phyloP scores from a whole-genome alignment of 2,888 invertebrate genomes.

The Callyntrura sp. region DNA sequence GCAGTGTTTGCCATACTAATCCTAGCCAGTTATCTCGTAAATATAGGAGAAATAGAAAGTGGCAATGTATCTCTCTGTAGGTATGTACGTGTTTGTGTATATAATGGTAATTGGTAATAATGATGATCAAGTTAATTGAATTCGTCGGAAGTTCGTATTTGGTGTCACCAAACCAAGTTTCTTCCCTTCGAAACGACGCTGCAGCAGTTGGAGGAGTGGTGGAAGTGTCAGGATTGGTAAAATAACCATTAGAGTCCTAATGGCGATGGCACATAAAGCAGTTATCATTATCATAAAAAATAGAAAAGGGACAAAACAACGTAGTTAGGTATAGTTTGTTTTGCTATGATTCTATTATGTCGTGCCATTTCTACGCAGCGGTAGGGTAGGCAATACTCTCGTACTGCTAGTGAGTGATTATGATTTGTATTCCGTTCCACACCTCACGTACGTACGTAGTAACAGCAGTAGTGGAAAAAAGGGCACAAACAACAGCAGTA shows the following conservation, averaged over 20 bases:
- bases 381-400: background rate
- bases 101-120: too few relatives aligned
- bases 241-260: slow-evolving; percentile 43
- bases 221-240: background rate
- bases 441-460: too few relatives aligned
- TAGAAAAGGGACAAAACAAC: background rate
- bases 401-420: too few relatives aligned
- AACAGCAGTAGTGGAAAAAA: too few relatives aligned
- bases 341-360: background rate
- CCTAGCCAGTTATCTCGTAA: slow-evolving; percentile 1
- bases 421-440: too few relatives aligned
- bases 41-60: slow-evolving; percentile 4
- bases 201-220: background rate
- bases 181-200: too few relatives aligned
- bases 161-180: slow-evolving; percentile 28
- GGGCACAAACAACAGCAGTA: background rate
- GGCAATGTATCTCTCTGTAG: too few relatives aligned
- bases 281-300: slow-evolving; percentile 32
- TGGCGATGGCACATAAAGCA: slow-evolving; percentile 5
- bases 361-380: background rate
- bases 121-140: slow-evolving; percentile 37
- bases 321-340: slow-evolving; percentile 8
- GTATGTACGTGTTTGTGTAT: too few relatives aligned
- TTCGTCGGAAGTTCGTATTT: background rate
- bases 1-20: too few relatives aligned